These are phyloP conservation scores for Apodemus speciosus DNA, from an alignment of 2,113 vertebrate genomes.

Conservation along the genomic window DNA sequence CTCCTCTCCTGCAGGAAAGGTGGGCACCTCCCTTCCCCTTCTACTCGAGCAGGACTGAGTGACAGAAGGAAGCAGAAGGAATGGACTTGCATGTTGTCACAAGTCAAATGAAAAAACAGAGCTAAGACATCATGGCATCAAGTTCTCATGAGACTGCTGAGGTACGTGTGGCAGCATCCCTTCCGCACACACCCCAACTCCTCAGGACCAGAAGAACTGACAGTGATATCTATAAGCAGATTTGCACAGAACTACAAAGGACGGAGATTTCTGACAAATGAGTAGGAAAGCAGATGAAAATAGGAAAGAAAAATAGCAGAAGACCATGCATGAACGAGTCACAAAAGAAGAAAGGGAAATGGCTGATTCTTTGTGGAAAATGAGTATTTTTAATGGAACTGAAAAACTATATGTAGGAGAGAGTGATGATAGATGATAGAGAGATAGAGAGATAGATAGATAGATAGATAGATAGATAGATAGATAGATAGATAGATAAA, in stretches of 20 bases:
- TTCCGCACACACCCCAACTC: background rate
- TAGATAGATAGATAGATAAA: background rate
- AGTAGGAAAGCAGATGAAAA: background rate
- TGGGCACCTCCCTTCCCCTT: background rate
- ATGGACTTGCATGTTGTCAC: background rate
- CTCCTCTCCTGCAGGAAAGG: background rate
- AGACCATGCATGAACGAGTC: background rate
- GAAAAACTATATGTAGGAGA: background rate
- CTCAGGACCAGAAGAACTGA: background rate
- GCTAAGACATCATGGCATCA: background rate
- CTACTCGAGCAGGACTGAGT: background rate
- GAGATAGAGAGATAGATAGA: background rate
- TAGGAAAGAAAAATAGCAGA: background rate
- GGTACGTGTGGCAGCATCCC: background rate
- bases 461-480: background rate
- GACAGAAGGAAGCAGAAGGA: background rate
- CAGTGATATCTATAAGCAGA: background rate
- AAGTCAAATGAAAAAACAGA: background rate
- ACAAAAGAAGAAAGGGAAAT: background rate
- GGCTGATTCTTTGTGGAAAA: background rate
- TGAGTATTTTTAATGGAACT: no score
- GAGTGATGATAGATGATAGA: background rate
- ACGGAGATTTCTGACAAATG: background rate
- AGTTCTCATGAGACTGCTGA: background rate
- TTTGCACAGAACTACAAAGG: background rate